Evolutionary conservation across 2,888 invertebrate genomes (phyloP).

Genomic region (Aleiodes testaceus): DNA sequence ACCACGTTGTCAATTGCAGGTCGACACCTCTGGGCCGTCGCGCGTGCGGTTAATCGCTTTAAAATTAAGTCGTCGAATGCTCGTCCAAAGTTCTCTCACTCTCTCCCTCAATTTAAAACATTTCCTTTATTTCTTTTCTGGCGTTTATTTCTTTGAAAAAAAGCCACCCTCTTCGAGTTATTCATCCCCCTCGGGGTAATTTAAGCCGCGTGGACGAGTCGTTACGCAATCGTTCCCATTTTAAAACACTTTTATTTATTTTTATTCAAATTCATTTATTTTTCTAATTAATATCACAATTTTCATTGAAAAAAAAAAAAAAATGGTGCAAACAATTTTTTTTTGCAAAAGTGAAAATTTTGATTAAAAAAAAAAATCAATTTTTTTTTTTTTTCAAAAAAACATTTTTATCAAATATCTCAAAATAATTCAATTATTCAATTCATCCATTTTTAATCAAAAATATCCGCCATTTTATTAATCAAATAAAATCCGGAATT

Average conservation of each 20-base stretch:
- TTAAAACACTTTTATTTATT: slow-evolving; percentile 15
- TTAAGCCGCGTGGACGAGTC: slow-evolving; percentile 40
- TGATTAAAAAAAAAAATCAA: too few species aligned
- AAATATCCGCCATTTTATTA: background rate
- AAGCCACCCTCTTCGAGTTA: slow-evolving; percentile 3
- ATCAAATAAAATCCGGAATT: background rate
- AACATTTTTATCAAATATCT: too few species aligned
- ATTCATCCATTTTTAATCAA: background rate
- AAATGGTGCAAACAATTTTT: background rate
- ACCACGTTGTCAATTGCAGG: slow-evolving; percentile 68
- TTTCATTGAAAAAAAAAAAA: too few species aligned
- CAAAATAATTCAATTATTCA: too few species aligned
- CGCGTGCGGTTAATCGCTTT: slow-evolving; percentile 71
- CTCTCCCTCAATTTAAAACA: slow-evolving; percentile 19
- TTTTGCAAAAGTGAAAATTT: background rate
- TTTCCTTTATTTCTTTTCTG: slow-evolving; percentile 26
- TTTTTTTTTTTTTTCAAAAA: background rate
- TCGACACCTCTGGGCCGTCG: slow-evolving; percentile 68
- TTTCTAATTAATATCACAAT: background rate
- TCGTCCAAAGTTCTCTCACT: slow-evolving; percentile 13
- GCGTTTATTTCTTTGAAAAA: slow-evolving; percentile 1
- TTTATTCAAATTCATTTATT: slow-evolving; percentile 1
- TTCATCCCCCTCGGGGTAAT: background rate
- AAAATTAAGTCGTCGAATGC: slow-evolving; percentile 62
- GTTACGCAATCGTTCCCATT: slow-evolving; percentile 27